Evolutionary conservation across 2,113 vertebrate genomes (phyloP).

Genomic region (Anarhynchus alexandrinus): DNA sequence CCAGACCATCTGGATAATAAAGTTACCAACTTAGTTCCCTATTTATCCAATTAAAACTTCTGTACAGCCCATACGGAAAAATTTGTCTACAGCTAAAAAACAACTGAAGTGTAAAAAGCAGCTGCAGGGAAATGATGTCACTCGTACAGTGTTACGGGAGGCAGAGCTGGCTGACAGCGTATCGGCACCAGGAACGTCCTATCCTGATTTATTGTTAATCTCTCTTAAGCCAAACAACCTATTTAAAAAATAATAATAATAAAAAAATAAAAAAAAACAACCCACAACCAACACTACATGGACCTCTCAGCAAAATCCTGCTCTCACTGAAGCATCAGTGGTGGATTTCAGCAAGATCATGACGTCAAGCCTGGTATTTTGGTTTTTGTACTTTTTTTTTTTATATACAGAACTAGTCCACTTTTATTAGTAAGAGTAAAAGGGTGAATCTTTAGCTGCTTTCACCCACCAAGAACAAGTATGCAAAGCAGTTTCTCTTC

Average conservation of each 20-base stretch:
- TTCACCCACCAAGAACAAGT: neutral
- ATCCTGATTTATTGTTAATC: neutral
- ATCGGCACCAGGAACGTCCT: constrained; percentile 4
- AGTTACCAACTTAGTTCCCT: constrained; percentile 18
- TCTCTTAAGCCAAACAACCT: neutral
- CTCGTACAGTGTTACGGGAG: neutral
- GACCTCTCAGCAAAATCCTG: neutral
- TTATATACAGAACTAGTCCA: neutral
- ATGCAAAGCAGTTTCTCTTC: neutral
- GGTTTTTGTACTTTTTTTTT: neutral
- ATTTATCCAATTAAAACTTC: constrained; percentile 42
- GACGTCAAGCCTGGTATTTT: neutral
- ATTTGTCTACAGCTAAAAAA: constrained; percentile 23
- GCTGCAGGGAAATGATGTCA: constrained; percentile 48
- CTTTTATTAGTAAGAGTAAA: neutral
- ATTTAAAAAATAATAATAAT: neutral
- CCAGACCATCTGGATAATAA: constrained; percentile 22
- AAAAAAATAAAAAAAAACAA: neutral
- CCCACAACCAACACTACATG: neutral
- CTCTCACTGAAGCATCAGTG: neutral
- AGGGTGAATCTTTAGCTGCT: neutral
- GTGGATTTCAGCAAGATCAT: neutral
- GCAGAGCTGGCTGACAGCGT: neutral
- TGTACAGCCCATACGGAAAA: constrained; percentile 18
- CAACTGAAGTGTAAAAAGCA: constrained; percentile 48